Evolutionary conservation across 2,797 vertebrate genomes (phyloP).

Genomic region (Urosaurus nigricauda): DNA sequence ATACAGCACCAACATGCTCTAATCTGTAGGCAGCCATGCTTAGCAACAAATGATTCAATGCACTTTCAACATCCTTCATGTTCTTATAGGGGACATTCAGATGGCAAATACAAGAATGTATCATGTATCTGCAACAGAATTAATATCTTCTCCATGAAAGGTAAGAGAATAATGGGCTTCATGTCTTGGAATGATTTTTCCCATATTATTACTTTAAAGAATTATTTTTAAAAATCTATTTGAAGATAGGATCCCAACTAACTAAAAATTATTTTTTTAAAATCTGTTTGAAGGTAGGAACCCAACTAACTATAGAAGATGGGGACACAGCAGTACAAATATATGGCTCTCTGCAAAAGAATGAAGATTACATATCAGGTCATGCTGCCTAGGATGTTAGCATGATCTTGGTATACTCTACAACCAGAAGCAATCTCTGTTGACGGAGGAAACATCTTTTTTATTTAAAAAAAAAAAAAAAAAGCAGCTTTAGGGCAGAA

Average conservation of each 20-base stretch:
- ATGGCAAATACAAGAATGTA: conserved; percentile 27
- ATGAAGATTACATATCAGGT: background rate
- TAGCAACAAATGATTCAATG: background rate
- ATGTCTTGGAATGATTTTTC: conserved; percentile 40
- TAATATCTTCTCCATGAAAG: background rate
- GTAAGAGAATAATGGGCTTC: conserved; percentile 12
- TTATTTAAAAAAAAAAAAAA: no score
- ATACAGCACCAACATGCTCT: background rate
- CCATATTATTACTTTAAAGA: background rate
- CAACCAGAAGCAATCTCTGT: no score
- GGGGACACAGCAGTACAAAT: background rate
- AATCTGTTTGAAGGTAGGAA: background rate
- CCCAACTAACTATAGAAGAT: background rate
- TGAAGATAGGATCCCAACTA: background rate
- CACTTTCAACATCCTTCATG: conserved; percentile 11
- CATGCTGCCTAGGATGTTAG: background rate
- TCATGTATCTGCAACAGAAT: background rate
- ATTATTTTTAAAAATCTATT: no score
- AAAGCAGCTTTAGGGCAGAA: no score
- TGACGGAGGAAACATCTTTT: no score
- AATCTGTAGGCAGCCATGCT: background rate
- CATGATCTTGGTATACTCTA: no score
- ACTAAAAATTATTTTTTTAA: no score
- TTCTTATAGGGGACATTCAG: conserved; percentile 35
- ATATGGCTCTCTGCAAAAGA: background rate